phyloP scores from a whole-genome alignment of 2,888 invertebrate species.

The Drosophila cognata region DNA sequence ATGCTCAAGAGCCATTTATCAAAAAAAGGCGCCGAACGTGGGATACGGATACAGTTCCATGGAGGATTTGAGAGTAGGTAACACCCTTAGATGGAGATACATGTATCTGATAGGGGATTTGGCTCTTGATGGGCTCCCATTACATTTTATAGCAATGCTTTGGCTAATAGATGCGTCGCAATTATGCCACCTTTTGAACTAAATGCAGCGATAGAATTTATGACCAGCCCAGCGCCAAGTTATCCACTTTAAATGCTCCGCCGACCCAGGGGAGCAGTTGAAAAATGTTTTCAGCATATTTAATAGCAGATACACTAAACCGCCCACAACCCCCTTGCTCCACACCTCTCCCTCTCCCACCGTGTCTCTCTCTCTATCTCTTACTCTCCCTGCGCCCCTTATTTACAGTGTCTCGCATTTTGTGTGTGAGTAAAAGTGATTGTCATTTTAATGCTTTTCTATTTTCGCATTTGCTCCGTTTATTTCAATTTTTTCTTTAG shows the following conservation, averaged over 20 bases:
- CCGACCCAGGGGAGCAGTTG: conserved; percentile 47
- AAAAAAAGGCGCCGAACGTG: conserved; percentile 32
- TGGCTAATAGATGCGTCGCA: conserved; percentile 65
- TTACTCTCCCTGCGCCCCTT: background rate
- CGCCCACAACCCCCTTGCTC: background rate
- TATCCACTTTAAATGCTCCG: background rate
- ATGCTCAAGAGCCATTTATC: conserved; percentile 69
- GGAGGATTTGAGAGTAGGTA: conserved; percentile 6
- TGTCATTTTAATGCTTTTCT: conserved; percentile 81
- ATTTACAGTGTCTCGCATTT: conserved; percentile 28
- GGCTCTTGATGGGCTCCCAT: conserved; percentile 43
- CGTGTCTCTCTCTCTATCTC: background rate
- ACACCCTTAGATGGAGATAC: conserved; percentile 2
- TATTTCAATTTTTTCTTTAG: conserved; percentile 58
- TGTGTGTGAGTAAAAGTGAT: conserved; percentile 71
- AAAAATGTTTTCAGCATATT: conserved; percentile 61
- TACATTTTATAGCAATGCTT: conserved; percentile 56
- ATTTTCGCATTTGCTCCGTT: conserved; percentile 75
- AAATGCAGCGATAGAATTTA: conserved; percentile 56
- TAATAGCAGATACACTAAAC: conserved; percentile 20
- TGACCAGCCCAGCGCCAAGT: conserved; percentile 14
- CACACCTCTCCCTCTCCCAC: background rate
- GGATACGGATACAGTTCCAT: conserved; percentile 9
- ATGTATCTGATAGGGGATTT: conserved; percentile 19
- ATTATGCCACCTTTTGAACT: conserved; percentile 68